Evolutionary conservation across 2,797 vertebrate species (phyloP).

Genomic region (Pseudotriccus pelzelni): DNA sequence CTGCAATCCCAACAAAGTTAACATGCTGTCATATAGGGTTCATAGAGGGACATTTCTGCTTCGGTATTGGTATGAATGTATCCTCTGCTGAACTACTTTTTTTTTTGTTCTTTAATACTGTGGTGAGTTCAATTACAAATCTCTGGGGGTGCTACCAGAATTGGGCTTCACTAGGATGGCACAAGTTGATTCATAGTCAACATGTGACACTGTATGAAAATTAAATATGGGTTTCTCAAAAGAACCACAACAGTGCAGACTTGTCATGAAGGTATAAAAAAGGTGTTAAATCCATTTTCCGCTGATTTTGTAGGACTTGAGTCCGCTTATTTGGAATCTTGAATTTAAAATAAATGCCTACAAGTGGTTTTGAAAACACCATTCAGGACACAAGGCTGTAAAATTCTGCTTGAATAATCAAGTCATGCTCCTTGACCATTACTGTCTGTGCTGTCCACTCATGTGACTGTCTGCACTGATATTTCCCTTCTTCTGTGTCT

Average conservation of each 20-base stretch:
- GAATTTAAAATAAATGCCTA: neutral
- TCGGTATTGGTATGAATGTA: neutral
- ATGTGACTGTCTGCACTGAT: neutral
- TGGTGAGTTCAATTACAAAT: neutral
- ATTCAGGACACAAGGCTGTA: neutral
- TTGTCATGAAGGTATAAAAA: neutral
- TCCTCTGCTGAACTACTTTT: neutral
- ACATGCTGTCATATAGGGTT: neutral
- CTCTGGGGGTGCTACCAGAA: neutral
- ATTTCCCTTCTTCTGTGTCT: neutral
- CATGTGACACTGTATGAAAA: neutral
- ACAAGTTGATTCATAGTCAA: neutral
- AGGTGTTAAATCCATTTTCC: neutral
- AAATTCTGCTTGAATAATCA: slow-evolving; percentile 27
- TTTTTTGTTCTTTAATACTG: neutral
- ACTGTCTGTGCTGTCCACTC: neutral
- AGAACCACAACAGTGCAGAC: neutral
- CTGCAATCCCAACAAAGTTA: neutral
- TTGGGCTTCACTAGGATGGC: neutral
- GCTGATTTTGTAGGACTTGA: neutral
- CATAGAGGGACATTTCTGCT: neutral
- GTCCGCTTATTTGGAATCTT: neutral
- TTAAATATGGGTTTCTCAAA: neutral
- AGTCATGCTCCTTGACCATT: neutral
- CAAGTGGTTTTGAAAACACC: neutral